These are phyloP conservation scores for Tipula lateralis DNA, from an alignment of 2,888 invertebrate species.

Conservation along the genomic window DNA sequence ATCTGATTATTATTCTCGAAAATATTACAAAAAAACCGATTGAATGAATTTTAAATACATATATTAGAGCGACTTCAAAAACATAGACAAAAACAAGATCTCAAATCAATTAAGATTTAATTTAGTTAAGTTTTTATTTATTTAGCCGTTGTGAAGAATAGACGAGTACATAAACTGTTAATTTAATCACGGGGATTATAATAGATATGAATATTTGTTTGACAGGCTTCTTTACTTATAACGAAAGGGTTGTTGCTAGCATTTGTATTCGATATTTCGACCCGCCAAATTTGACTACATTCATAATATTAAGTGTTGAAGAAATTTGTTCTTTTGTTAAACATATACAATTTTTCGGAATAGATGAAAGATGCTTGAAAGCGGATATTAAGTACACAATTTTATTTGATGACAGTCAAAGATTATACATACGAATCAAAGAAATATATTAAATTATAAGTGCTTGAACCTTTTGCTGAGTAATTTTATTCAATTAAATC, in stretches of 20 bases:
- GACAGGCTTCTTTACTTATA: neutral
- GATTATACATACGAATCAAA: neutral
- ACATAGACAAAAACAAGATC: neutral
- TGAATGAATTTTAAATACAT: neutral
- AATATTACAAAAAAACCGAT: neutral
- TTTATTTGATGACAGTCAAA: conserved; percentile 27
- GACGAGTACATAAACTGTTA: neutral
- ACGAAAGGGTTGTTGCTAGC: too few relatives aligned
- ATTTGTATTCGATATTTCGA: too few relatives aligned
- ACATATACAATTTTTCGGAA: neutral
- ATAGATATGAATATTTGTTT: neutral
- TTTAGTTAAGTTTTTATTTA: neutral
- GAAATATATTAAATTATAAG: neutral
- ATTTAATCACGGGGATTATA: neutral
- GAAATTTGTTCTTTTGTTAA: neutral
- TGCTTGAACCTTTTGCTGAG: neutral
- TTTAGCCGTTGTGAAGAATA: neutral
- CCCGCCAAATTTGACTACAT: too few relatives aligned
- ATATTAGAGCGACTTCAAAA: neutral
- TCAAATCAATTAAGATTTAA: conserved; percentile 5
- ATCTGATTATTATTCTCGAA: conserved; percentile 26
- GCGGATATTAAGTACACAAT: conserved; percentile 19
- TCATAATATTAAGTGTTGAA: too few relatives aligned
- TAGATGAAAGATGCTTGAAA: neutral
- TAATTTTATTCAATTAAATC: conserved; percentile 26